Evolutionary conservation across 1,140 invertebrate species (phyloP).

Genomic region (Heliconius melpomene): DNA sequence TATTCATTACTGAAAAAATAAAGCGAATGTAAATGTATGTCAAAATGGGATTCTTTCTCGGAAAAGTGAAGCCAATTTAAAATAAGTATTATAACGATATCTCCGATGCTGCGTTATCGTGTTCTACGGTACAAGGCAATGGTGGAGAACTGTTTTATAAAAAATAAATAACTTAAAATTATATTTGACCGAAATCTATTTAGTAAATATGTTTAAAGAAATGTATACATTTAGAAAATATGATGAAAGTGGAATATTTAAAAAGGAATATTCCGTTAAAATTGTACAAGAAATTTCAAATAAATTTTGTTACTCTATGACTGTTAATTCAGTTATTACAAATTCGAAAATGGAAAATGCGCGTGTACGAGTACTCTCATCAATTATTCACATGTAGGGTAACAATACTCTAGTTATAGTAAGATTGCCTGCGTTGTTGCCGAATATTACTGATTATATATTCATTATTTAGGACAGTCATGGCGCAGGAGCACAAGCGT

Average conservation of each 20-base stretch:
- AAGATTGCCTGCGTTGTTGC: not conserved
- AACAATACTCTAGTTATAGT: slow-evolving; percentile 2
- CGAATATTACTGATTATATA: not conserved
- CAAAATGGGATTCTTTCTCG: not conserved
- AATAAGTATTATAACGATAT: not conserved
- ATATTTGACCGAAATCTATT: too few relatives aligned
- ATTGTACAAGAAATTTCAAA: not conserved
- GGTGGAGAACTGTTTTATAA: not conserved
- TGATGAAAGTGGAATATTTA: too few relatives aligned
- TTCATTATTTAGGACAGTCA: too few relatives aligned
- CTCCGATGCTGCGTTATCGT: not conserved
- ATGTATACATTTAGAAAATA: too few relatives aligned
- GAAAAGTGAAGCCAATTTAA: not conserved
- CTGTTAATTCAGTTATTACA: not conserved
- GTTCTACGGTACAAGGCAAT: not conserved
- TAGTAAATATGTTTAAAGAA: too few relatives aligned
- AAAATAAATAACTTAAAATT: not conserved
- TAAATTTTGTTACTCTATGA: not conserved
- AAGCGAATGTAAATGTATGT: not conserved
- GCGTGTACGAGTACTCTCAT: not conserved
- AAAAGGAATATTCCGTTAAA: too few relatives aligned
- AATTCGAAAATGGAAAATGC: not conserved
- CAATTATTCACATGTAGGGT: not conserved
- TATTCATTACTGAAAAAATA: not conserved
- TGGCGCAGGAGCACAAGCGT: too few relatives aligned